phyloP scores from a whole-genome alignment of 2,888 invertebrate species.

The Branchellion lobata region DNA sequence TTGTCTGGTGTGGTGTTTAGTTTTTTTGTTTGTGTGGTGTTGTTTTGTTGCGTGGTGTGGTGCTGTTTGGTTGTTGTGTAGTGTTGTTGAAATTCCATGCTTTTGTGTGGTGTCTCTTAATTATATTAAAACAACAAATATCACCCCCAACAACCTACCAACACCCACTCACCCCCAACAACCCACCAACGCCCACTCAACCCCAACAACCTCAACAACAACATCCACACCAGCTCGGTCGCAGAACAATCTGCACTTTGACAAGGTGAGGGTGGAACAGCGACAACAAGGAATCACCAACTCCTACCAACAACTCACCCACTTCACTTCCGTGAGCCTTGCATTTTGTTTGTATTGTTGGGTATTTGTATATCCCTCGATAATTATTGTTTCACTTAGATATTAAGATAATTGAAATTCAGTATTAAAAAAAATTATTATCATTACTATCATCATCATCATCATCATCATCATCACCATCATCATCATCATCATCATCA shows the following conservation, averaged over 20 bases:
- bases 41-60: too few relatives aligned
- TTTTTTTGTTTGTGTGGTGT: neutral
- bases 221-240: constrained; percentile 56
- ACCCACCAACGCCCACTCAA: neutral
- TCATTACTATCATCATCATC: constrained; percentile 33
- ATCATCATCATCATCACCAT: constrained; percentile 26
- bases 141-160: neutral
- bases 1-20: neutral
- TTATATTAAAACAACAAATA: neutral
- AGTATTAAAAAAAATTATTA: too few relatives aligned
- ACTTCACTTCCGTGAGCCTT: constrained; percentile 59
- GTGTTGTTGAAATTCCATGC: too few relatives aligned
- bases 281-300: constrained; percentile 77
- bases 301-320: constrained; percentile 69
- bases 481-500: constrained; percentile 24
- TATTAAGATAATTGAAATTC: too few relatives aligned
- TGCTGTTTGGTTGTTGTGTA: too few relatives aligned
- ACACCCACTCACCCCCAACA: neutral
- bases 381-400: neutral
- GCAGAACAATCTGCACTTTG: constrained; percentile 64
- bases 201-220: neutral
- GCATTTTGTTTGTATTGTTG: constrained; percentile 14
- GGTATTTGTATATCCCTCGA: neutral
- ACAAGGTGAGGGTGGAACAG: constrained; percentile 78
- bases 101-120: too few relatives aligned